Evolutionary conservation across 2,797 vertebrate genomes (phyloP).

Genomic region (Melanotaenia trifasciata): DNA sequence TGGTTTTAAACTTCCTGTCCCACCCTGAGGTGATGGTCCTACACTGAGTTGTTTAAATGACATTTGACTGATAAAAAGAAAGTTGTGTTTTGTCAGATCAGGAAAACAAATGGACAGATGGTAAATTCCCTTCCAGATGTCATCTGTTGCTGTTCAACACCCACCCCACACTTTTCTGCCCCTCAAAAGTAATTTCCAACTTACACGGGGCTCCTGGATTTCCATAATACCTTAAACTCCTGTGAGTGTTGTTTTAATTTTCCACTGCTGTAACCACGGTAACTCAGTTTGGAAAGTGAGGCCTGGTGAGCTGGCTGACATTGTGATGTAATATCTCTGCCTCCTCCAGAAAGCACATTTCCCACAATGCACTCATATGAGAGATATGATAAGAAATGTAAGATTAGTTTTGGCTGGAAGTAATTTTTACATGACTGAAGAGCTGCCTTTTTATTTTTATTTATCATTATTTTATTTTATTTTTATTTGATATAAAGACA

Average conservation of each 20-base stretch:
- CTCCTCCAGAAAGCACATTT: conserved; percentile 63
- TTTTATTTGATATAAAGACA: no score
- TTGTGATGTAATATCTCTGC: conserved; percentile 54
- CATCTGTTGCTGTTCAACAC: conserved; percentile 11
- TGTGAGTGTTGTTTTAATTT: conserved; percentile 69
- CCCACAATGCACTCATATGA: conserved; percentile 58
- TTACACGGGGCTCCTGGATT: conserved; percentile 48
- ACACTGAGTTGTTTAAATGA: not conserved
- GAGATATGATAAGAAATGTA: not conserved
- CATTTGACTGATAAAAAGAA: not conserved
- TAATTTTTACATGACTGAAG: conserved; percentile 36
- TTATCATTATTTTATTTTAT: no score
- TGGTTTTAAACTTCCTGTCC: no score
- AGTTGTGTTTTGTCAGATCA: no score
- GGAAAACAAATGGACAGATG: not conserved
- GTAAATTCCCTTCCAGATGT: not conserved
- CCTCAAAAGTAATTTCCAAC: conserved; percentile 55
- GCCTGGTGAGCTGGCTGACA: conserved; percentile 25
- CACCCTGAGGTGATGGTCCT: no score
- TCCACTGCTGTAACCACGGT: conserved; percentile 64
- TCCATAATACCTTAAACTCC: conserved; percentile 60
- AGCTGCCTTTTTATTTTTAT: not conserved
- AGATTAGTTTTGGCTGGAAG: conserved; percentile 6
- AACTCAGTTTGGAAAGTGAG: conserved; percentile 54
- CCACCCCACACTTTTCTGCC: not conserved